A percentile compares a stretch with the other conserved stretches of the same genome.
Evolutionary conservation across 2,888 invertebrate species (phyloP).

Genomic region (Drosophila buzzatii): DNA sequence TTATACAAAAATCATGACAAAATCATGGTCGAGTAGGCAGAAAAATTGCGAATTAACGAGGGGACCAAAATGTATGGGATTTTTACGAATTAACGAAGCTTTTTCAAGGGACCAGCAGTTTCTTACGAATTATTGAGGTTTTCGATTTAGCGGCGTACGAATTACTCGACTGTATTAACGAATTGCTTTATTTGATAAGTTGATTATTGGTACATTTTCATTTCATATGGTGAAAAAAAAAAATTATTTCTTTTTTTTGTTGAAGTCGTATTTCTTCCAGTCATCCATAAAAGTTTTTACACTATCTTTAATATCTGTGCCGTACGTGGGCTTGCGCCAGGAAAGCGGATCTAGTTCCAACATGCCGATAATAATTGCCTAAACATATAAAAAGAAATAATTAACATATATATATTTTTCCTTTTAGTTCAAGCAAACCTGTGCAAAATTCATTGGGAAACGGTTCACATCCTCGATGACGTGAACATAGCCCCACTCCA

Average conservation of each 20-base stretch:
- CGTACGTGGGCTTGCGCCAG: slow-evolving; percentile 96
- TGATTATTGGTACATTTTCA: not conserved
- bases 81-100: too few relatives aligned
- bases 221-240: not conserved
- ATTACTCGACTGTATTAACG: too few relatives aligned
- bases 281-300: slow-evolving; percentile 88
- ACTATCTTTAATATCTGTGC: slow-evolving; percentile 87
- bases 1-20: too few relatives aligned
- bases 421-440: slow-evolving; percentile 87
- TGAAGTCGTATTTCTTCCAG: slow-evolving; percentile 90
- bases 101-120: too few relatives aligned
- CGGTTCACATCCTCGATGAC: slow-evolving; percentile 96
- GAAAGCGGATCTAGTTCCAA: slow-evolving; percentile 93
- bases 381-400: slow-evolving; percentile 1
- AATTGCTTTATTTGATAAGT: too few relatives aligned
- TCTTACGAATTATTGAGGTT: too few relatives aligned
- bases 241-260: slow-evolving; percentile 63
- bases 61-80: too few relatives aligned
- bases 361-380: slow-evolving; percentile 98
- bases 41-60: too few relatives aligned
- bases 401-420: not conserved
- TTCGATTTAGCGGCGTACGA: too few relatives aligned
- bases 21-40: too few relatives aligned
- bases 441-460: slow-evolving; percentile 96
- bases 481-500: slow-evolving; percentile 96